Evolutionary conservation across 2,113 vertebrate species (phyloP), one percentile per base, ranked within the genome.

Genomic region (Phrynocephalus versicolor): DNA sequence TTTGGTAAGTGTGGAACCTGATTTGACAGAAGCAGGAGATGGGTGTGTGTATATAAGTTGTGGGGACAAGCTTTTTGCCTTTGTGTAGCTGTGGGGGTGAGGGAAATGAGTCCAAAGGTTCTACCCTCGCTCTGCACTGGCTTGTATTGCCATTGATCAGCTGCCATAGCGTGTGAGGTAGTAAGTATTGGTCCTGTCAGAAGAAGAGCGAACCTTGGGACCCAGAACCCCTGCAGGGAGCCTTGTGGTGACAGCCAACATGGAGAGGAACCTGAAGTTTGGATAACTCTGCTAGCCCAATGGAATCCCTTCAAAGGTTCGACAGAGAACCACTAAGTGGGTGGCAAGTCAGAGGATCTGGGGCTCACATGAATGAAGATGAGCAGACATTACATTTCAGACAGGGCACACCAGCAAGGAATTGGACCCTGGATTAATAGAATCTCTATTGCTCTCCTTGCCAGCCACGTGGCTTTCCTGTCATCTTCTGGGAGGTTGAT

Each of bases 111-210:
- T 15, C 64, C 74, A 30, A 67, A 69, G 73, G 65, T 71, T 62
- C 81, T 33, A 65, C 64, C 58, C 25, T 55, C 39, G 6, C n/a
- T 60, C 81, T 30, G 75, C 39, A 64, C 37, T 23, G n/a, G 74
- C 65, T 51, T 21, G 5, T 23, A 41, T 81, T 35, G 27, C 58
- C 39, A 55, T 65, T 75, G 37, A 74, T 74, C 58, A 86, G 84
- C 84, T 86, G 84, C 84, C 84, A 21, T 81, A 65, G 58, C 37
- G 62, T 81, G 12, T 87, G 86, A 87, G 86, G 86, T 87, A 87
- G 86, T 65, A 19, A 64, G 35, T 21, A 25, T 78, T 72, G 69
- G 82, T 79, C 60, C 78, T 81, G 39, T 69, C 77, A 81, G 30
- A 39, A 45, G 18, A 60, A 83, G 33, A 57, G 37, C 64, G 82